Evolutionary conservation across 1,140 invertebrate species (phyloP).

Genomic region (Trinorchestia longiramus): DNA sequence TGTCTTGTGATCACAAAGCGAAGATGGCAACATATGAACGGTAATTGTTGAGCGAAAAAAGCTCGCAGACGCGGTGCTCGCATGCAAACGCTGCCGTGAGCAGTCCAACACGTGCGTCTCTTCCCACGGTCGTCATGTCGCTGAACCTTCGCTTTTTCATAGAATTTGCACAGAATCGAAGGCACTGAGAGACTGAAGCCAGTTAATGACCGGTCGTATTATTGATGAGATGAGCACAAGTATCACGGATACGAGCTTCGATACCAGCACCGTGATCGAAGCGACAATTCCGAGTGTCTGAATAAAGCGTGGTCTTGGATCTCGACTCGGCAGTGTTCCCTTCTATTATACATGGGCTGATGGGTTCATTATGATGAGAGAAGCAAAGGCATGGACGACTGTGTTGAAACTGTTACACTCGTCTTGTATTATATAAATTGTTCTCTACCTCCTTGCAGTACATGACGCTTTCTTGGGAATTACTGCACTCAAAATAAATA

Average conservation of each 20-base stretch:
- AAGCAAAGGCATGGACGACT: too few species aligned
- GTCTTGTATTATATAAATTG: too few species aligned
- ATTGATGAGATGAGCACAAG: slow-evolving; percentile 23
- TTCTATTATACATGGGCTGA: neutral
- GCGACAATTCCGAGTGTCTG: neutral
- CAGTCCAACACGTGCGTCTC: neutral
- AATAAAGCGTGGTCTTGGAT: neutral
- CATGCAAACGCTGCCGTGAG: neutral
- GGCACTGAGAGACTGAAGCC: neutral
- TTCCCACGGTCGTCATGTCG: neutral
- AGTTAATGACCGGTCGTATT: slow-evolving; percentile 23
- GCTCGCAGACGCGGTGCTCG: neutral
- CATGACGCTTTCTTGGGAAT: too few species aligned
- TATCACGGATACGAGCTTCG: neutral
- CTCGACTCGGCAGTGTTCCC: neutral
- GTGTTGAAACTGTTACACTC: too few species aligned
- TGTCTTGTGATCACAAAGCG: neutral
- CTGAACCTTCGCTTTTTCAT: slow-evolving; percentile 44
- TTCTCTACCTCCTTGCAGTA: too few species aligned
- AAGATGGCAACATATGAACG: neutral
- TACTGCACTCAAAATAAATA: too few species aligned
- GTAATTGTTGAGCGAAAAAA: neutral
- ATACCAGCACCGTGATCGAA: neutral
- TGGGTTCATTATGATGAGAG: too few species aligned
- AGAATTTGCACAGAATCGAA: slow-evolving; percentile 49